Base-by-base conservation (phyloP, 2,797 vertebrate species). In the Mormyrops attenuatus region DNA sequence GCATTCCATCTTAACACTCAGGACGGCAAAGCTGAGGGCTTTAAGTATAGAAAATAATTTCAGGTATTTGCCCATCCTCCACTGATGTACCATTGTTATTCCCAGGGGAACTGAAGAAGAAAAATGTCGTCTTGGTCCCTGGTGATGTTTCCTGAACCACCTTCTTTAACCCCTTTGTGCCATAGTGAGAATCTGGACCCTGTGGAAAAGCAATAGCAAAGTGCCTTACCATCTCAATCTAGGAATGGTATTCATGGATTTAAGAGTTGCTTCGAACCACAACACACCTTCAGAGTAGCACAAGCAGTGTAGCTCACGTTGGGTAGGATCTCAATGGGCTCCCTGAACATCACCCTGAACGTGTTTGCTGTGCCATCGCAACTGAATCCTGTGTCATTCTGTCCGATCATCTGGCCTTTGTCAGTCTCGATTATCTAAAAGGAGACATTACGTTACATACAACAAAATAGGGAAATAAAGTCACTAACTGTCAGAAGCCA, bases 341-440 rank as follows among this genome's bases (percentile, higher is more conserved):
- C 98, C 93, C 98, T 99, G 93, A 99, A 99, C 98, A 99, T 99
- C 90, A 99, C 98, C 94, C 98, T 96, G 96, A 99, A 99, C 0
- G 98, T 99, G 93, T 95, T 99, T 82, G 98, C 96, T 0, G 97
- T 98, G 9, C 98, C 98, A 1, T 99, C 98, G 77, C 98, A 99
- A 92, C 98, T 99, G 93, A 99, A 99, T 30, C 96, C 96, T 0
- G 96, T 97, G 87, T 97, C 96, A 0, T 97, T 97, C 17, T 97
- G 96, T 91, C 96, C 96, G 9, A 97, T 92, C 0, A 95, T 96
- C 85, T 96, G 94, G 50, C 97, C 96, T 93, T 96, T 97, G 89
- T 97, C 96, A 44, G 95, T 96, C 90, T 97, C 96, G 87, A 97
- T 96, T 87, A 97, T 96, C 96, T 97, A 93, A 1, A 89, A 30